Base-by-base conservation (phyloP, 2,888 invertebrate genomes). In the Acleris holmiana region DNA sequence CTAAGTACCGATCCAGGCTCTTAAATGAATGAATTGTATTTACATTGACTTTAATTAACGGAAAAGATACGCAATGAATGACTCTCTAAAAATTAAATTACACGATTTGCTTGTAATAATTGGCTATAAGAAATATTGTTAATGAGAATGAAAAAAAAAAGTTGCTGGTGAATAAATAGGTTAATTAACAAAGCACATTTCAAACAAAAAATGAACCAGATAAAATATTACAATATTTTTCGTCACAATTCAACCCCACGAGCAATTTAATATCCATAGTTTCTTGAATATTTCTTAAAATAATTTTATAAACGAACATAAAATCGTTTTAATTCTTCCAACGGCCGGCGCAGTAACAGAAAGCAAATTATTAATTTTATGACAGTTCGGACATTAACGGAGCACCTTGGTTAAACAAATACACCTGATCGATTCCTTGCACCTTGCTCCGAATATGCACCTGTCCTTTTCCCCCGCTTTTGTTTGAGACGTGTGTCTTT, bases 361-460 rank as follows among this genome's bases (percentile, higher is more conserved):
- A 68, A 65, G 63, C 68, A 68, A 75, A 76, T 77, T 82, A 83
- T 84, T 78, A 83, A 84, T 82, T 85, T 82, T 79, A 83, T 76
- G 73, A 74, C 73, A 76, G 79, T 76, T 82, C 83, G 79, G 76
- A 77, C 76, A 75, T 76, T 79, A 73, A 76, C 65, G 74, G 77
- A 85, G 83, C 91, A 90, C 89, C 90, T 90, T 89, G 88, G 86
- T 80, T 84, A 83, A 88, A 84, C 86, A 90, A 91, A 91, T 82
- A 90, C 90, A 91, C 91, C 91, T 91, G 91, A 92, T 86, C 87
- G 84, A 83, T 86, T 83, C 76, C 76, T 76, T 88, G 89, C 91
- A 92, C 91, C 91, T 92, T 92, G 91, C 87, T 84, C 78, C 76
- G 76, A 84, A 83, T 78, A 68, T 72, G 69, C 77, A 80, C 80